These are phyloP conservation scores for Styela plicata DNA, from an alignment of 23 tunicate genomes.

Conservation along the genomic window DNA sequence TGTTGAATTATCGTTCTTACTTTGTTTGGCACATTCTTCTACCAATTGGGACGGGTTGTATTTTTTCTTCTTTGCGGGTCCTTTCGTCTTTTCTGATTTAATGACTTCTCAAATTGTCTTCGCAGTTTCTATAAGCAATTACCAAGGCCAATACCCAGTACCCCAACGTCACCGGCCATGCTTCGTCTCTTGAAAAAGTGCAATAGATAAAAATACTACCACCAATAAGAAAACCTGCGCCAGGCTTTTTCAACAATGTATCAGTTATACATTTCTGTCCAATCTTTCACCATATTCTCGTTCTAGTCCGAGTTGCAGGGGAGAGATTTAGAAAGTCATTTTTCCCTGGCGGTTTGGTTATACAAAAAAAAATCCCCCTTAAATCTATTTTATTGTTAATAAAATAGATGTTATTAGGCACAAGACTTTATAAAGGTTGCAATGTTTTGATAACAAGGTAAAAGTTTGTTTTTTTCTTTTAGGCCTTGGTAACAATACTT, in stretches of 20 bases:
- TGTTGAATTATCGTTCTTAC: neutral
- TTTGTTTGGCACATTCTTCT: neutral
- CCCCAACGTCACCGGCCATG: slow-evolving; percentile 87
- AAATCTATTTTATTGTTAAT: no score
- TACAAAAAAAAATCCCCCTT: no score
- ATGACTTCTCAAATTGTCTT: slow-evolving; percentile 49
- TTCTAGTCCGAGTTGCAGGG: slow-evolving; percentile 47
- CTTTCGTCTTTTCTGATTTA: slow-evolving; percentile 16
- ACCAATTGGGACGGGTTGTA: neutral
- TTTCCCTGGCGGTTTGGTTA: neutral
- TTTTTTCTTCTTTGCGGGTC: no score
- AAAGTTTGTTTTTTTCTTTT: no score
- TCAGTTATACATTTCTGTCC: slow-evolving; percentile 62
- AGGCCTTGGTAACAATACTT: no score
- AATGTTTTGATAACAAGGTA: no score
- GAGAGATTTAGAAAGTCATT: slow-evolving; percentile 8
- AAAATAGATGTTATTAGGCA: no score
- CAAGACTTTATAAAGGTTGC: no score
- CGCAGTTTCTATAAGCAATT: slow-evolving; percentile 69
- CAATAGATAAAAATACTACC: slow-evolving; percentile 49
- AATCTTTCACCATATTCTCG: slow-evolving; percentile 60
- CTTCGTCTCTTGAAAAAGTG: slow-evolving; percentile 38
- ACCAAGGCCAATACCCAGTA: slow-evolving; percentile 84
- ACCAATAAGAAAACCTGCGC: slow-evolving; percentile 39
- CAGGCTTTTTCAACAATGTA: slow-evolving; percentile 46